Percentiles rank a stretch among this genome's conserved stretches.
These are phyloP conservation scores for Nymphalis io DNA, from an alignment of 1,140 invertebrate species.

Conservation along the genomic window DNA sequence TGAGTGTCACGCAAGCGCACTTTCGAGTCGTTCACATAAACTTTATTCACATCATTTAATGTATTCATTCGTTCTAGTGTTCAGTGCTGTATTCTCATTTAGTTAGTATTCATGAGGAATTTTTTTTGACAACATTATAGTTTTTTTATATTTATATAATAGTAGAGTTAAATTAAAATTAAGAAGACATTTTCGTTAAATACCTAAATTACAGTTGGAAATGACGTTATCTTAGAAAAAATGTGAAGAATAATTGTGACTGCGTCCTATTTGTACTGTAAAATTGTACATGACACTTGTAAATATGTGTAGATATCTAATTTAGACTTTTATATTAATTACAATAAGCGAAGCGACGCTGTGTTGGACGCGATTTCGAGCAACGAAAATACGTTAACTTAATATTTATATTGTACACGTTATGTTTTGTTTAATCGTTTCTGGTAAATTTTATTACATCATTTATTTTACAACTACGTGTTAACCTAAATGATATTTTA, in stretches of 20 bases:
- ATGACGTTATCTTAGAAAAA: no score
- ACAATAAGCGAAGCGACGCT: not conserved
- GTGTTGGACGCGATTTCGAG: not conserved
- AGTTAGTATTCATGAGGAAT: not conserved
- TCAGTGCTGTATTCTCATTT: not conserved
- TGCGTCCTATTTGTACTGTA: not conserved
- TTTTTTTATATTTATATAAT: constrained; percentile 3
- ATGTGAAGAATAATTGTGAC: not conserved
- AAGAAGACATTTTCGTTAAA: no score
- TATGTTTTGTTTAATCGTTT: not conserved
- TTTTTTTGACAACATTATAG: not conserved
- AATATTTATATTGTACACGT: no score
- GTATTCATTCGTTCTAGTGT: not conserved
- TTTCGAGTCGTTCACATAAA: constrained; percentile 13
- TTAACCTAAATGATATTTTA: not conserved
- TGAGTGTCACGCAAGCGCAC: constrained; percentile 86
- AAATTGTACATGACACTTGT: constrained; percentile 11
- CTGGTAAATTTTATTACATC: not conserved
- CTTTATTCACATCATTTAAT: not conserved
- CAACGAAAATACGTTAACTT: constrained; percentile 16
- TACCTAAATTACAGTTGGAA: no score
- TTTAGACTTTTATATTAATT: not conserved
- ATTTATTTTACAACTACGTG: not conserved
- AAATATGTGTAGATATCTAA: constrained; percentile 9
- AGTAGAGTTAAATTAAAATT: no score